These are phyloP conservation scores for Acanthaster planci DNA, from an alignment of 35 echinoderm and acorn worm genomes.

Conservation along the genomic window DNA sequence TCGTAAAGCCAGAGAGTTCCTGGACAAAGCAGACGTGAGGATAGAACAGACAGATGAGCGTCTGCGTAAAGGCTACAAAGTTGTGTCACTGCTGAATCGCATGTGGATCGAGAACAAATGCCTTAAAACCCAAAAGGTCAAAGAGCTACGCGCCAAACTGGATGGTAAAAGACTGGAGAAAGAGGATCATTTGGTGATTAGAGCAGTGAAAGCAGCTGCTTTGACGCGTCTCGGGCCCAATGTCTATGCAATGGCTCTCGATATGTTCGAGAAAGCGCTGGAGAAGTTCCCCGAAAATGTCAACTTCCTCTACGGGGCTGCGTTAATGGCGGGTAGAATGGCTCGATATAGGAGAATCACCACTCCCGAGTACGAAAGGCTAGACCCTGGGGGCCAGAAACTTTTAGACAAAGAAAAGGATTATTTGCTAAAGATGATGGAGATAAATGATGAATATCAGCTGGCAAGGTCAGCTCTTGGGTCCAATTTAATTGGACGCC, in stretches of 20 bases:
- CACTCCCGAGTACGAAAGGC: background rate
- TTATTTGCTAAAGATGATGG: background rate
- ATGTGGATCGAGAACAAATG: background rate
- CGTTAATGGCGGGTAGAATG: background rate
- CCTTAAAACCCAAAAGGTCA: background rate
- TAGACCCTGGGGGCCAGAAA: background rate
- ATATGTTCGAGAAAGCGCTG: background rate
- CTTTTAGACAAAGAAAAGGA: conserved; percentile 5
- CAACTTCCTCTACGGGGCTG: background rate
- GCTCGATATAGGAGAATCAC: background rate
- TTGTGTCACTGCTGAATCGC: background rate
- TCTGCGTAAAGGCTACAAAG: background rate
- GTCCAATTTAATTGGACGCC: background rate
- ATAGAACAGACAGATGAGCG: background rate
- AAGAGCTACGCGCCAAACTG: background rate
- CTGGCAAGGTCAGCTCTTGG: background rate
- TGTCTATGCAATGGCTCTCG: background rate
- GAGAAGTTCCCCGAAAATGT: background rate
- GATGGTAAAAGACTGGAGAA: background rate
- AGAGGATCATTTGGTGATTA: background rate
- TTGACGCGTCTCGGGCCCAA: background rate
- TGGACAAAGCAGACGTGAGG: background rate
- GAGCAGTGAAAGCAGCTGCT: background rate
- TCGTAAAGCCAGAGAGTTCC: background rate
- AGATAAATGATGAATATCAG: background rate